Evolutionary conservation across 1,140 invertebrate species (phyloP), one percentile per base, ranked within the genome.

Genomic region (Aricia agestis): DNA sequence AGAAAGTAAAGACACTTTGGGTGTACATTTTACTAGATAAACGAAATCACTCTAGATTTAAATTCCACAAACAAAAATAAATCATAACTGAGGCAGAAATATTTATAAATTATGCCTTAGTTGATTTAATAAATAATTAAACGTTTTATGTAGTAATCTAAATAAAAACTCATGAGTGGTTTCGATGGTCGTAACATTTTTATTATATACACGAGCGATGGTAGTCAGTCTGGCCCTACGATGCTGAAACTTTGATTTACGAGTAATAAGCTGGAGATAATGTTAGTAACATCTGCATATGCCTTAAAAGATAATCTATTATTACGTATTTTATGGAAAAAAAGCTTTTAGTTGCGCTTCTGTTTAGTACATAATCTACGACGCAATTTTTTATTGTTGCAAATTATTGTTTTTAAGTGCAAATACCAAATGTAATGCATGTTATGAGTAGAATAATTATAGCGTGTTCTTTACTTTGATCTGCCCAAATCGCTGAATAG

Each of bases 171-270:
- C 57, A 71, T 74, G 72, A 73, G 61, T 76, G 68, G 73, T 76
- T 76, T 76, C 73, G 75, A 75, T 68, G 73, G 73, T 79, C 74
- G 74, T 79, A 67, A 77, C 73, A 63, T 71, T 77, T 77, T 77
- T 79, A 79, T 75, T 76, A 73, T 71, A 19, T 73, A 71, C 73
- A 75, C 73, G 75, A 76, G 73, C 70, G 57, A 41, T 69, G 58
- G 58, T 61, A 69, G n/a, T 69, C 59, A 61, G 58, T 69, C 41
- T 63, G 18, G 59, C 32, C 61, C 61, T 69, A 31, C 61, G 32
- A 69, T 41, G 52, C 57, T 69, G 18, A 45, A 58, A 59, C 45
- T 69, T 59, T 69, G 68, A 69, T 69, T 69, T 69, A 69, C 58
- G 68, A 18, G 57, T 69, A 17, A 69, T 59, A 59, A 59, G 52